A percentile compares a stretch with the other conserved stretches of the same genome.
These are phyloP conservation scores for Penaeus chinensis DNA, from an alignment of 1,140 invertebrate species.

Conservation along the genomic window DNA sequence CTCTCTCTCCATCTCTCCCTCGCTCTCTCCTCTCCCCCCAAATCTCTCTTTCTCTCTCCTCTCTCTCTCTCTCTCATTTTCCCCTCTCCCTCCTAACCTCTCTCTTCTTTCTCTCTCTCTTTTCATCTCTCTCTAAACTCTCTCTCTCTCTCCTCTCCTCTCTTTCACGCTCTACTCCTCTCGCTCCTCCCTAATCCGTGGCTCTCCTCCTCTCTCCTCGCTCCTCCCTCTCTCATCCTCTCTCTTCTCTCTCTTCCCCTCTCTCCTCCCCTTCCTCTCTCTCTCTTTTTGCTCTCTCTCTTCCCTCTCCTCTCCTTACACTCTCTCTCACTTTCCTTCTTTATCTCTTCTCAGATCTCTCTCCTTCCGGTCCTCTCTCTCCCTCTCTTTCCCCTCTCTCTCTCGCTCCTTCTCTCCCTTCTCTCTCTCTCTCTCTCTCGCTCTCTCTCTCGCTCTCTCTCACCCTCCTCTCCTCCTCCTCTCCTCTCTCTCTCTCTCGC, in stretches of 20 bases:
- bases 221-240: not conserved
- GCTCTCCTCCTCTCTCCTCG: not conserved
- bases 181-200: not conserved
- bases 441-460: not conserved
- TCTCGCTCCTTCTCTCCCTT: not conserved
- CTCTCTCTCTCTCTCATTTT: not conserved
- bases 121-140: not conserved
- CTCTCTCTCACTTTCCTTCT: not conserved
- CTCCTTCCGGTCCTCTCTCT: slow-evolving; percentile 28
- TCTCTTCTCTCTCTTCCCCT: not conserved
- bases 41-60: not conserved
- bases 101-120: not conserved
- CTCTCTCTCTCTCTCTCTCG: not conserved
- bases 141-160: not conserved
- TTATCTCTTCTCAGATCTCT: slow-evolving; percentile 6
- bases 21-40: not conserved
- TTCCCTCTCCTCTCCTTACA: not conserved
- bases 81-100: too few species aligned
- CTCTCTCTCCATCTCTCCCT: not conserved
- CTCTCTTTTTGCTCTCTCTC: not conserved
- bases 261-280: not conserved
- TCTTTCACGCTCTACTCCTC: too few species aligned
- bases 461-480: not conserved
- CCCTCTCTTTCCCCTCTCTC: not conserved
- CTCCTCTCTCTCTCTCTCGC: not conserved